phyloP scores from a whole-genome alignment of 1,140 invertebrate species.

The Triops cancriformis region DNA sequence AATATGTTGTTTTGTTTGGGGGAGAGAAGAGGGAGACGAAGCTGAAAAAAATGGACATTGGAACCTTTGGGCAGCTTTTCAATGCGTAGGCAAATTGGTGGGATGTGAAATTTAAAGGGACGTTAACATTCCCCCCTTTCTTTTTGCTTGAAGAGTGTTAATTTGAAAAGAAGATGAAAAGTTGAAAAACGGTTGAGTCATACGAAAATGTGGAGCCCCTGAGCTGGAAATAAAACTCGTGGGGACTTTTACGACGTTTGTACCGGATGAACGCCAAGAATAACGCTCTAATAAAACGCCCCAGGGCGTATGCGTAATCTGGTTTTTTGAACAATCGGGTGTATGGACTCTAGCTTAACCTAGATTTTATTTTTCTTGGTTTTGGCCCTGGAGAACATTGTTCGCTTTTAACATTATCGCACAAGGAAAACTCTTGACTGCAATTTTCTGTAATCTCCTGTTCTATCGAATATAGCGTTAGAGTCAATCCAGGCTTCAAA shows the following conservation, averaged over 20 bases:
- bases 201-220: neutral
- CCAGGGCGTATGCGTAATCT: neutral
- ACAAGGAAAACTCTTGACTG: neutral
- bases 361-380: neutral
- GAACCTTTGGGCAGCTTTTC: too few relatives aligned
- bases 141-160: too few relatives aligned
- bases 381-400: neutral
- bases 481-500: too few relatives aligned
- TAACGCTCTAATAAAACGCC: neutral
- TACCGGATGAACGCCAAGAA: slow-evolving; percentile 9
- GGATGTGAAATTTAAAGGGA: too few relatives aligned
- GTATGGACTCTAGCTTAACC: slow-evolving; percentile 1
- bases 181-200: neutral
- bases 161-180: too few relatives aligned
- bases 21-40: too few relatives aligned
- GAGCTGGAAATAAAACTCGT: neutral
- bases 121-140: too few relatives aligned
- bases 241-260: neutral
- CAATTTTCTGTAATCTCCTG: too few relatives aligned
- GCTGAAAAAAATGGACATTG: too few relatives aligned
- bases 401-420: neutral
- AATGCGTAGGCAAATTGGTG: too few relatives aligned
- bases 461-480: too few relatives aligned
- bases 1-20: too few relatives aligned
- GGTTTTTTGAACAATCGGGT: neutral